Evolutionary conservation across 2,113 vertebrate genomes (phyloP).

Genomic region (Myodes glareolus): DNA sequence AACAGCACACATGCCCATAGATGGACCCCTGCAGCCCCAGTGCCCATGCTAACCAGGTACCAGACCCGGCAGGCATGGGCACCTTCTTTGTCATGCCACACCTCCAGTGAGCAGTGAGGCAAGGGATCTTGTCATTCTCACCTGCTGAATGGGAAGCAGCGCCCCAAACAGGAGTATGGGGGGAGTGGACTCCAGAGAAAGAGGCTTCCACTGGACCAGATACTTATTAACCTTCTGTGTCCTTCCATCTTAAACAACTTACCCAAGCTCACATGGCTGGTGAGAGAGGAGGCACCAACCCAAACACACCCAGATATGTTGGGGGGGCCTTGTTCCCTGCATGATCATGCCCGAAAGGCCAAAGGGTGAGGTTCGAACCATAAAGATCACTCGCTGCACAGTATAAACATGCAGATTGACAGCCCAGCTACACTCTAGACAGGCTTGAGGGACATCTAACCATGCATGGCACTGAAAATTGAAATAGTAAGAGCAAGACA

Average conservation of each 20-base stretch:
- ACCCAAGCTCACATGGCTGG: rapidly evolving
- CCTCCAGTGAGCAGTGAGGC: not conserved
- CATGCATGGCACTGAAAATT: not conserved
- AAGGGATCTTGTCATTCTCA: rapidly evolving
- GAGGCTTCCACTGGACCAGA: not conserved
- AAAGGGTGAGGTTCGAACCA: not conserved
- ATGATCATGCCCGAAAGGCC: not conserved
- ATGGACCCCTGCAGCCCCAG: not conserved
- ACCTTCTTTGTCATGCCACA: not conserved
- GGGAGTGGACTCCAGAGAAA: not conserved
- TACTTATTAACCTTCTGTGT: not conserved
- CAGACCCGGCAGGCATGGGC: not conserved
- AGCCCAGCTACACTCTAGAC: not conserved
- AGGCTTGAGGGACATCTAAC: not conserved
- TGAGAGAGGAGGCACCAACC: not conserved
- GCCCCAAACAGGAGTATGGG: not conserved
- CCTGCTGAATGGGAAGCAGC: not conserved
- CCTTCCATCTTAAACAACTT: not conserved
- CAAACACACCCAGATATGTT: rapidly evolving
- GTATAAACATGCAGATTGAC: not conserved
- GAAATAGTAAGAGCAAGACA: not conserved
- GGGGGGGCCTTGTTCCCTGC: rapidly evolving
- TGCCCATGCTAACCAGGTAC: not conserved
- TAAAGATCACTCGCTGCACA: not conserved
- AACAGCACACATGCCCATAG: not conserved